Percentiles rank a stretch among this genome's conserved stretches.
These are phyloP conservation scores for Dinomys branickii DNA, from an alignment of 2,113 vertebrate genomes.

Conservation along the genomic window DNA sequence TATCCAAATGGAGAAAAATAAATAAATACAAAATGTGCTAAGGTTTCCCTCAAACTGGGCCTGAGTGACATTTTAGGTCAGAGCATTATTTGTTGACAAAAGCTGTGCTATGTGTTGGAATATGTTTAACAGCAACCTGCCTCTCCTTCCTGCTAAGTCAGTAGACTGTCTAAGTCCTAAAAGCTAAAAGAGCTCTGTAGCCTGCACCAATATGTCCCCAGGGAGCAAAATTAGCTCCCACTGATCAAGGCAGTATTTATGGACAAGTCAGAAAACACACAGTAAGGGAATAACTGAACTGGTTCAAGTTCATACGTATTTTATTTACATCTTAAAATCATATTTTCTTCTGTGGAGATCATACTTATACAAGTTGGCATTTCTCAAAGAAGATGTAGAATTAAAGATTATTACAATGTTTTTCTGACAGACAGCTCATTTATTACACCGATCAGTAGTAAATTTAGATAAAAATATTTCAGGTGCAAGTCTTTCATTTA, in stretches of 20 bases:
- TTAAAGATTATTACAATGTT: not conserved
- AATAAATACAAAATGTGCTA: not conserved
- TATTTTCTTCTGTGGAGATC: not conserved
- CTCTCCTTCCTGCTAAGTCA: not conserved
- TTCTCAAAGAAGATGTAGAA: not conserved
- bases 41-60: not conserved
- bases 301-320: not conserved
- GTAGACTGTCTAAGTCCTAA: not conserved
- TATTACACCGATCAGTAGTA: not conserved
- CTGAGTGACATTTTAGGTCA: not conserved
- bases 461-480: not conserved
- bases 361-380: not conserved
- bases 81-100: not conserved
- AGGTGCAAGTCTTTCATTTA: not conserved
- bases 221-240: not conserved
- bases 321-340: not conserved
- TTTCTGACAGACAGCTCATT: constrained; percentile 20
- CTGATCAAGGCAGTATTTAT: not conserved
- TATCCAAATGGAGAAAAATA: not conserved
- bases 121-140: not conserved
- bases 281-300: not conserved
- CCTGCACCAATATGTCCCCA: not conserved
- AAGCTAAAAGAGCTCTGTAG: not conserved
- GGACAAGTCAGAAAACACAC: not conserved
- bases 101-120: not conserved